Evolutionary conservation across 2,113 vertebrate genomes (phyloP).

Genomic region (Crypturellus undulatus): DNA sequence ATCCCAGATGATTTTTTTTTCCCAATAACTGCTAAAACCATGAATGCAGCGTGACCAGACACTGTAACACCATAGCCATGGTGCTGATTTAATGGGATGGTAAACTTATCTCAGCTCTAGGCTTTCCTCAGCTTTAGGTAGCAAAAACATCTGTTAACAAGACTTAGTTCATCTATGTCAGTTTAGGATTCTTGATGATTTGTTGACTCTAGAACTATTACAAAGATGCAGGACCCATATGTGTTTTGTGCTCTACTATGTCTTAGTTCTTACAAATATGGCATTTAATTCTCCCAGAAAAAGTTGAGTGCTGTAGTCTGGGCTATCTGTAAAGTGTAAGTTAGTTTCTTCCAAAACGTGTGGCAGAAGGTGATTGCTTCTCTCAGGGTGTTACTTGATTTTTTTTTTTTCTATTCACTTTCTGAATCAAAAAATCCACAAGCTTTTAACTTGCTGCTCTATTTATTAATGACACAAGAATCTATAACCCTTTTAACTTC

Average conservation of each 20-base stretch:
- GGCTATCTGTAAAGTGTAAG: background rate
- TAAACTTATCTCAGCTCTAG: background rate
- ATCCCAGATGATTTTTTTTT: background rate
- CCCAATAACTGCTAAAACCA: background rate
- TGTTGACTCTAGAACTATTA: background rate
- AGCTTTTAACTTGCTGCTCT: background rate
- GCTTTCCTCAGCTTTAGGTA: background rate
- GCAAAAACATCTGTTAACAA: background rate
- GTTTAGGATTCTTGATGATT: background rate
- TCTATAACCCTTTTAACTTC: background rate
- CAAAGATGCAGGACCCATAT: background rate
- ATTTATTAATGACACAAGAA: background rate
- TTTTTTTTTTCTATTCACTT: background rate
- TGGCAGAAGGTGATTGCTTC: background rate
- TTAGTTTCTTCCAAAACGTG: background rate
- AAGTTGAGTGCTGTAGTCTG: background rate
- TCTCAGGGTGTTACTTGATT: background rate
- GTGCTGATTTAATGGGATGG: background rate
- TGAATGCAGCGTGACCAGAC: background rate
- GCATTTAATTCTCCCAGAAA: background rate
- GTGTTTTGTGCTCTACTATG: background rate
- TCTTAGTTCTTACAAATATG: background rate
- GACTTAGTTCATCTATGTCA: background rate
- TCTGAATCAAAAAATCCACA: background rate
- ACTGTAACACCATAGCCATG: background rate